Evolutionary conservation across 2,888 invertebrate genomes (phyloP), one percentile per base, ranked within the genome.

Genomic region (Sarcophaga subvicina): DNA sequence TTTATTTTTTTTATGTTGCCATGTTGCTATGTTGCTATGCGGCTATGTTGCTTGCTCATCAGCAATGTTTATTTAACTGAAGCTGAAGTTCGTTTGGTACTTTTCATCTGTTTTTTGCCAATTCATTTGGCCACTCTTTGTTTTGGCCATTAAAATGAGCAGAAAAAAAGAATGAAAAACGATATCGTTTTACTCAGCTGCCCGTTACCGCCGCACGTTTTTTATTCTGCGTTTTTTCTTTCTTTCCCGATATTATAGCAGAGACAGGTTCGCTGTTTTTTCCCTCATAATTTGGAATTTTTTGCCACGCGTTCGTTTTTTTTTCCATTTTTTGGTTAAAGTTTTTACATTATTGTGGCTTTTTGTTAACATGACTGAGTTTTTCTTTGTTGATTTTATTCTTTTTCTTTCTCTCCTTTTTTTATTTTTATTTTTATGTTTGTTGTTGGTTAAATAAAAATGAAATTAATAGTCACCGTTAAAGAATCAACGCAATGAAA

Each of bases 391-490:
- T 37, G 37, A 37, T 37, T 37, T 37, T 37, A 37, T 37, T 10
- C 37, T 37, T 37, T 37, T 37, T 37, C 37, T 37, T 37, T 10
- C 10, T 37, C 37, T 37, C 37, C 1, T 37, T 0, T 37, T 10
- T 37, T 37, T 8, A 5, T 27, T 37, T 2, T 37, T 2, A 2
- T 1, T 37, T 37, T 37, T 37, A 1, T 6, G 1, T 37, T 37
- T 10, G 37, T 2, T 54, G 59, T 77, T 45, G 49, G 27, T 70
- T 25, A 70, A 47, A 62, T 75, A 80, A 59, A 83, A 76, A 77
- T 77, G 59, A 86, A 86, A 86, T 86, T 77, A 86, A 86, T 86
- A 83, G 80, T 60, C 80, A 76, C 66, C 86, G 72, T 83, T 86
- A 77, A 86, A 75, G 66, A 80, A 78, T 73, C 72, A 72, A 62